Evolutionary conservation across 2,113 vertebrate genomes (phyloP), one percentile per base, ranked within the genome.

Genomic region (Pomatostomus ruficeps): DNA sequence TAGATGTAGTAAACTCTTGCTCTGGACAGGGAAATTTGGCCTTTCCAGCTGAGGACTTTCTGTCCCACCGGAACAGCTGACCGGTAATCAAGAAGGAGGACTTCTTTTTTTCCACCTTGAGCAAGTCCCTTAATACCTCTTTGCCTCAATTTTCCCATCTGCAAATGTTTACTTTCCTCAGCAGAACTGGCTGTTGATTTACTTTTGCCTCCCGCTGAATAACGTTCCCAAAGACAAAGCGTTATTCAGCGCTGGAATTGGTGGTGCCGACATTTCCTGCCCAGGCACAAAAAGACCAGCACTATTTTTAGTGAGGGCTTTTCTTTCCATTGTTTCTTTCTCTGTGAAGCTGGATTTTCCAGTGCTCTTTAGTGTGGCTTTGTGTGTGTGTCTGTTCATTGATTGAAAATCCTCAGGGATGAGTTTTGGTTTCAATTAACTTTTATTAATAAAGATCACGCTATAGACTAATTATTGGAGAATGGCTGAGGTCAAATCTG

Each of bases 241-340:
- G 0, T 88, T 86, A 66, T 82, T 91, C 86, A 88, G 52, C 2
- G 6, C 68, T 93, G 31, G 75, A 58, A 77, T 93, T 40, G 65
- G 80, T 94, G 93, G 77, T 96, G 86, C 80, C 36, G 91, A 81
- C 65, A 43, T 84, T 95, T 97, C 92, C 95, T 97, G 86, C 59
- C 20, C 89, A 46, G 85, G 68, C 84, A 96, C 91, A 95, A 91
- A 92, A 93, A 86, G 85, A 35, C 80, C 24, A 52, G 73, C 40
- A 79, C 94, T 93, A 93, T 91, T 95, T 95, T 92, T 95, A 96
- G 93, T 9, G 62, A 93, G 57, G 28, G 22, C 77, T 93, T 92
- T 91, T 87, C 95, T 93, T 96, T 82, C 91, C 93, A 92, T 89
- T 95, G 93, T 95, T 35, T 59, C 38, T 88, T 78, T 84, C 79